A percentile compares a stretch with the other conserved stretches of the same genome.
phyloP scores from a whole-genome alignment of 1,140 invertebrate species.

The Diorhabda sublineata region DNA sequence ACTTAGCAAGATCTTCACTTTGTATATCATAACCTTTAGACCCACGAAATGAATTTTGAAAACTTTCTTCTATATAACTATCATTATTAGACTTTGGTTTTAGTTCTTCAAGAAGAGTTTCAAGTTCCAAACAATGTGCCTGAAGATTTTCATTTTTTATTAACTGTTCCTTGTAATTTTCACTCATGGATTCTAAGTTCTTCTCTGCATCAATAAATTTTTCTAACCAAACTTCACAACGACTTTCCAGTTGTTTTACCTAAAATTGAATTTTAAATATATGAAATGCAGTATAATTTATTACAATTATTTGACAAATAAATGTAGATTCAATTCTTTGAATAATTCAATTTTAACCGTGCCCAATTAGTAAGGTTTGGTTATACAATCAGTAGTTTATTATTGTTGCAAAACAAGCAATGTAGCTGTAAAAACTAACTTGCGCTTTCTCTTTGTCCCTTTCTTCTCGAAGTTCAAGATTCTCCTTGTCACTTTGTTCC shows the following conservation, averaged over 20 bases:
- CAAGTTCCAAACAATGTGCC: slow-evolving; percentile 33
- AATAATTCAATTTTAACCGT: too few relatives aligned
- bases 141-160: slow-evolving; percentile 27
- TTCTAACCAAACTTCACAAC: slow-evolving; percentile 32
- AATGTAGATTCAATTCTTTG: too few relatives aligned
- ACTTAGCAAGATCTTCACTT: slow-evolving; percentile 34
- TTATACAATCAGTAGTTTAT: too few relatives aligned
- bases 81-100: slow-evolving; percentile 26
- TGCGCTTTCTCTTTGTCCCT: slow-evolving; percentile 28
- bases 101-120: slow-evolving; percentile 35
- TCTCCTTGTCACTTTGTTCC: slow-evolving; percentile 34
- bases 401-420: too few relatives aligned
- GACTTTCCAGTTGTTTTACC: slow-evolving; percentile 23
- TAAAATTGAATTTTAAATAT: slow-evolving; percentile 13
- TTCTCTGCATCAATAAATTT: slow-evolving; percentile 32
- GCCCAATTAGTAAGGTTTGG: too few relatives aligned
- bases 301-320: too few relatives aligned
- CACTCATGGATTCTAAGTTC: slow-evolving; percentile 24
- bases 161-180: slow-evolving; percentile 29
- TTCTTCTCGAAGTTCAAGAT: slow-evolving; percentile 34
- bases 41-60: slow-evolving; percentile 15
- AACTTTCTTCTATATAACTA: slow-evolving; percentile 29
- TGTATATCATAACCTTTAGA: slow-evolving; percentile 20
- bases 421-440: slow-evolving; percentile 13
- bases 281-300: too few relatives aligned